phyloP scores from a whole-genome alignment of 2,888 invertebrate genomes.

The Strigamia maritima region DNA sequence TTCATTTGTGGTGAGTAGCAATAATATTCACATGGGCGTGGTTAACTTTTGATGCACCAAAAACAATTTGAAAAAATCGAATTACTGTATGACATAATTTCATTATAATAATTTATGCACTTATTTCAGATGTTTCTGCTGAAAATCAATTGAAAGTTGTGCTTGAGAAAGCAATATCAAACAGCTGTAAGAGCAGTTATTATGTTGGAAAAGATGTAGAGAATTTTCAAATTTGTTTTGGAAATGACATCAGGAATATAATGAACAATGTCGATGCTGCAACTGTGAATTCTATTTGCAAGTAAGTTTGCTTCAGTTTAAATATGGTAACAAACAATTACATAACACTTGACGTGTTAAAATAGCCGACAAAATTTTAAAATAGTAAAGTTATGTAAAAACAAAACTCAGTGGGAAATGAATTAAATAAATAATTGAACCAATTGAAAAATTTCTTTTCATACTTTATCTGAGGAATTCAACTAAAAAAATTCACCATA shows the following conservation, averaged over 20 bases:
- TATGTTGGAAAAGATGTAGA: not conserved
- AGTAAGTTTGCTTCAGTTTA: not conserved
- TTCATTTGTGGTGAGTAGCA: not conserved
- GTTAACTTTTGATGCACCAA: not conserved
- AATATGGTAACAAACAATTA: not conserved
- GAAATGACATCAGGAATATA: not conserved
- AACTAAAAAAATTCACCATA: not conserved
- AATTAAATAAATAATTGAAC: too few relatives aligned
- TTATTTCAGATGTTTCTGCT: not conserved
- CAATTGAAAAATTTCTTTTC: too few relatives aligned
- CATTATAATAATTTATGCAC: not conserved
- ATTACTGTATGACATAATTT: not conserved
- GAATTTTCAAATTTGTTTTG: not conserved
- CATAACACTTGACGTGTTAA: not conserved
- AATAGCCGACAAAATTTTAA: not conserved
- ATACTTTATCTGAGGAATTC: too few relatives aligned
- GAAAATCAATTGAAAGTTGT: not conserved
- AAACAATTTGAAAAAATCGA: not conserved
- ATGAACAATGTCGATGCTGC: not conserved
- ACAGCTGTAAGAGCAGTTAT: not conserved
- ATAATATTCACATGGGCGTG: not conserved
- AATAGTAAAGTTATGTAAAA: not conserved
- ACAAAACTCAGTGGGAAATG: too few relatives aligned
- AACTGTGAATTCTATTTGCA: not conserved
- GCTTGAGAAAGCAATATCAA: not conserved